These are phyloP conservation scores for Brassicogethes aeneus DNA, from an alignment of 2,888 invertebrate species.

Conservation along the genomic window DNA sequence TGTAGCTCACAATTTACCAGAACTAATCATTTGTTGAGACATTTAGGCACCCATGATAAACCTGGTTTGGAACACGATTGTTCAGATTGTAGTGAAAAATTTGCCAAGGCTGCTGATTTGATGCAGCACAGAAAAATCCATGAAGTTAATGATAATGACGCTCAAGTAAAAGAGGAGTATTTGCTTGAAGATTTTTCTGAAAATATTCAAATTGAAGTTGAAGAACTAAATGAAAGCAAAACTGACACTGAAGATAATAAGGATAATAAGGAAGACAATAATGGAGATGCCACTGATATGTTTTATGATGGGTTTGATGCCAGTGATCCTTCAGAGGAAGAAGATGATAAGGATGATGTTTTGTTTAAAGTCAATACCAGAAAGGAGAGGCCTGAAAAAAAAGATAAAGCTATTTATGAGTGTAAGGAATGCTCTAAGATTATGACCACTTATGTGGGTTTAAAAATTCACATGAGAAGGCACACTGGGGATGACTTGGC, in stretches of 20 bases:
- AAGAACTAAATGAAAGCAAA: neutral
- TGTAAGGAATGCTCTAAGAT: constrained; percentile 32
- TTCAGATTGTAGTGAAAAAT: constrained; percentile 20
- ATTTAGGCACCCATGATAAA: constrained; percentile 33
- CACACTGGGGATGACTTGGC: constrained; percentile 47
- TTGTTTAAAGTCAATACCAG: constrained; percentile 12
- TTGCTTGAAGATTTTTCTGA: neutral
- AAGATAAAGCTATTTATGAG: constrained; percentile 25
- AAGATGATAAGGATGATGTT: constrained; percentile 12
- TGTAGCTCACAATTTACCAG: constrained; percentile 33
- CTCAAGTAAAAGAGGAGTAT: constrained; percentile 6
- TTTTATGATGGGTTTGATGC: neutral
- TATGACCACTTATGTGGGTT: constrained; percentile 28
- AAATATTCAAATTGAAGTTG: neutral
- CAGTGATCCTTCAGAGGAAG: constrained; percentile 5
- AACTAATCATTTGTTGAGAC: constrained; percentile 33
- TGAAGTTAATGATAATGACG: constrained; percentile 11
- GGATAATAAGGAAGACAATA: constrained; percentile 7
- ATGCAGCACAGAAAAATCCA: constrained; percentile 21
- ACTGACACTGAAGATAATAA: neutral
- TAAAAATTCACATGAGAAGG: constrained; percentile 51
- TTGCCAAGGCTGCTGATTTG: constrained; percentile 17
- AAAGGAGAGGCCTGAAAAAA: constrained; percentile 10
- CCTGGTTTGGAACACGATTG: constrained; percentile 18
- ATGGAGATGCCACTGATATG: neutral